These are phyloP conservation scores for Ernsta delagoae DNA, from an alignment of 2,888 invertebrate genomes.

Conservation along the genomic window DNA sequence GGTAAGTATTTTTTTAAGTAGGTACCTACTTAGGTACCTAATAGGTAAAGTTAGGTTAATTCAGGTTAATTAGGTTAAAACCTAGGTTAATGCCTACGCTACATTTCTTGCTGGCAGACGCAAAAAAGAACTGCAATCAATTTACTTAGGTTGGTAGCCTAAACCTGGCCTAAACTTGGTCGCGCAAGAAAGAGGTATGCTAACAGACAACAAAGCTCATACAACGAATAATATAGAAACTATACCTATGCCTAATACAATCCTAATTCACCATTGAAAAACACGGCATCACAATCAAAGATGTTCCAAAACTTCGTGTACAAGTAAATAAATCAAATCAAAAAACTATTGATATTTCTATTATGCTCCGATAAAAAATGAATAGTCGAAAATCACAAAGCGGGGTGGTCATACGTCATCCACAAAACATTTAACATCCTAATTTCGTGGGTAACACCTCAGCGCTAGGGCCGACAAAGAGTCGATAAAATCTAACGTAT, in stretches of 20 bases:
- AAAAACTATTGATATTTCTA: conserved; percentile 74
- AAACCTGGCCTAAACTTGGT: no score
- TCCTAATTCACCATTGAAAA: conserved; percentile 2
- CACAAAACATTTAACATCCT: conserved; percentile 80
- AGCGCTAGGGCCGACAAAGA: conserved; percentile 80
- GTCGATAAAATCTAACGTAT: conserved; percentile 69
- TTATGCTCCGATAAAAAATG: conserved; percentile 55
- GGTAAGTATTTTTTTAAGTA: no score
- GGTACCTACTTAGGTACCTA: no score
- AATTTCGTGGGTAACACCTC: conserved; percentile 82
- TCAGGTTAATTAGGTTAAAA: no score
- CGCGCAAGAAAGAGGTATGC: background rate
- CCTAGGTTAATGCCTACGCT: no score
- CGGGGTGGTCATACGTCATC: conserved; percentile 76
- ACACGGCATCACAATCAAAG: conserved; percentile 28
- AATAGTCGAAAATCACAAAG: conserved; percentile 55
- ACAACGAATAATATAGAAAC: background rate
- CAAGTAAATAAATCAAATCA: conserved; percentile 55
- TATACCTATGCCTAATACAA: no score
- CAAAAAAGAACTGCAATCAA: no score
- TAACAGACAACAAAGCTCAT: background rate
- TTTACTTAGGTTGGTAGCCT: no score
- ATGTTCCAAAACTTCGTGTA: conserved; percentile 25
- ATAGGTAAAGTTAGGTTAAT: no score
- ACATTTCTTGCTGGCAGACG: no score